phyloP scores from a whole-genome alignment of 2,888 invertebrate species.

The Andrena chrysosceles region DNA sequence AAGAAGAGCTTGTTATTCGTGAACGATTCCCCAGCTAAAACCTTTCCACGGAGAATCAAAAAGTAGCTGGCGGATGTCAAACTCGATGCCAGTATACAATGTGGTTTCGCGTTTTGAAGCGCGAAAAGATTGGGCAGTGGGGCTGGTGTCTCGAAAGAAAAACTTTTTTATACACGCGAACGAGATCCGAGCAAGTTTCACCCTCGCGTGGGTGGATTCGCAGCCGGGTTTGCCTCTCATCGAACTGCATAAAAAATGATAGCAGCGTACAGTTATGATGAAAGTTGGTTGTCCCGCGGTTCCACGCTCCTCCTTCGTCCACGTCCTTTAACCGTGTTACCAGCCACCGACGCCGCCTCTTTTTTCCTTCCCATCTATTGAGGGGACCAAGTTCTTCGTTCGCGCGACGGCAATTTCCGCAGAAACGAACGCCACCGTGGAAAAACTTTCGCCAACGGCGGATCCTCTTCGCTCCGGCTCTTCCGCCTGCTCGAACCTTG shows the following conservation, averaged over 20 bases:
- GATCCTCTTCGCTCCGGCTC: conserved; percentile 28
- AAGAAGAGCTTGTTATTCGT: neutral
- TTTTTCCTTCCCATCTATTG: conserved; percentile 23
- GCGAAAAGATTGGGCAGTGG: conserved; percentile 24
- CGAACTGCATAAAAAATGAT: conserved; percentile 64
- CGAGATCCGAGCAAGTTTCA: conserved; percentile 41
- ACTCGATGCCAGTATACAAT: neutral
- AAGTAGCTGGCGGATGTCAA: neutral
- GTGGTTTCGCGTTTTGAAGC: neutral
- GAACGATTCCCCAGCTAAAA: neutral
- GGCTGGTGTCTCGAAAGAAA: conserved; percentile 50
- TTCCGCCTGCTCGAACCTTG: conserved; percentile 4
- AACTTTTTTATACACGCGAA: conserved; percentile 60
- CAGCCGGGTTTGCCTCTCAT: conserved; percentile 33
- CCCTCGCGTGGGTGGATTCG: conserved; percentile 15
- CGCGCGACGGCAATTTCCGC: conserved; percentile 64
- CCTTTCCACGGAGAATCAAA: neutral
- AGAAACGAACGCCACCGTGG: conserved; percentile 34
- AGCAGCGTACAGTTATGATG: conserved; percentile 54
- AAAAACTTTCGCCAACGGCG: conserved; percentile 60
- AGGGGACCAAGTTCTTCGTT: conserved; percentile 46
- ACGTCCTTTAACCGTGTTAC: conserved; percentile 23
- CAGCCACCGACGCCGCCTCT: neutral
- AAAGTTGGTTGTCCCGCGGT: conserved; percentile 55
- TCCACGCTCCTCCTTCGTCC: neutral